phyloP scores from a whole-genome alignment of 2,888 invertebrate genomes.

The Parnassius mnemosyne region DNA sequence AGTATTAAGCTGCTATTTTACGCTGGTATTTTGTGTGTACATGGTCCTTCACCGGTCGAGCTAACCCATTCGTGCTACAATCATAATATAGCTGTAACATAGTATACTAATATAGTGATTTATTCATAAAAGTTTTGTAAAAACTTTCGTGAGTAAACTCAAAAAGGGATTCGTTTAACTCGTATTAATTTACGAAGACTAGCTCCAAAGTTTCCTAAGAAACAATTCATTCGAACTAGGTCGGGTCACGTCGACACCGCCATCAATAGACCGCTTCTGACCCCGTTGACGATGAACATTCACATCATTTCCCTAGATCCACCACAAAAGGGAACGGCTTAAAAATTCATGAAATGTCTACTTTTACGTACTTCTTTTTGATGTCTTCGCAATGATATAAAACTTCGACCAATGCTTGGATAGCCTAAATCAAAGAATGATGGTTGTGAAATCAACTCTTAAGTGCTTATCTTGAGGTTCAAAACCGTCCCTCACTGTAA shows the following conservation, averaged over 20 bases:
- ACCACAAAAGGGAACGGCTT: slow-evolving; percentile 58
- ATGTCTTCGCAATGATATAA: slow-evolving; percentile 30
- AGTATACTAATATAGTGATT: too few species aligned
- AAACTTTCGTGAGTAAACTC: neutral
- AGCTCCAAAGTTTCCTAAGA: slow-evolving; percentile 27
- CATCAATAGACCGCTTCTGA: slow-evolving; percentile 64
- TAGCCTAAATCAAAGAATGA: slow-evolving; percentile 1
- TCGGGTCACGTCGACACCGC: slow-evolving; percentile 41
- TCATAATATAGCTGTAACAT: too few species aligned
- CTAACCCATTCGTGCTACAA: too few species aligned
- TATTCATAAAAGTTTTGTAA: too few species aligned
- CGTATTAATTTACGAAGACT: slow-evolving; percentile 1
- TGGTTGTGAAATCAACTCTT: slow-evolving; percentile 16
- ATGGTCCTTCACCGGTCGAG: too few species aligned
- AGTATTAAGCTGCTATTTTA: too few species aligned
- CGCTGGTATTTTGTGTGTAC: too few species aligned
- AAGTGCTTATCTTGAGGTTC: slow-evolving; percentile 4
- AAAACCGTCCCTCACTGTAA: slow-evolving; percentile 1
- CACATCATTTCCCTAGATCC: slow-evolving; percentile 55
- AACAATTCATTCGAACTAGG: slow-evolving; percentile 45
- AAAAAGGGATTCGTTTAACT: neutral
- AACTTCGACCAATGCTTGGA: slow-evolving; percentile 14
- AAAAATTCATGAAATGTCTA: slow-evolving; percentile 56
- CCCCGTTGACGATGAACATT: slow-evolving; percentile 62
- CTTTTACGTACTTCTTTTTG: slow-evolving; percentile 30